These are phyloP conservation scores for Colistium nudipinnis DNA, from an alignment of 2,113 vertebrate genomes.

Conservation along the genomic window DNA sequence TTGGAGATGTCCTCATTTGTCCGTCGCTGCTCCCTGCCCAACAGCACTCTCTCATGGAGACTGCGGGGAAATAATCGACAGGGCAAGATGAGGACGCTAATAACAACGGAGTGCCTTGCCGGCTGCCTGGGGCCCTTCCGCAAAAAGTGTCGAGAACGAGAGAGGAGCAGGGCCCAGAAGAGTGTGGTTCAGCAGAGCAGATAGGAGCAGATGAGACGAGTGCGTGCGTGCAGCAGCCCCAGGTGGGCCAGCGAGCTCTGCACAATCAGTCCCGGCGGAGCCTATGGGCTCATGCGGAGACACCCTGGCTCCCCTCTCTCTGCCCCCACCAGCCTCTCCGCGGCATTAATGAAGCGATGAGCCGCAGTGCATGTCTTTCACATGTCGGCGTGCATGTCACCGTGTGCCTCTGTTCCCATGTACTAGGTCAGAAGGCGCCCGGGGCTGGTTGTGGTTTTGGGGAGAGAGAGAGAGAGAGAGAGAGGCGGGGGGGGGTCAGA, in stretches of 20 bases:
- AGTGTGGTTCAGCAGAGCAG: constrained; percentile 20
- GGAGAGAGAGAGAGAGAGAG: background rate
- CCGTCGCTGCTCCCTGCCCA: constrained; percentile 48
- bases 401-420: constrained; percentile 11
- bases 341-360: constrained; percentile 40
- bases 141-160: constrained; percentile 11
- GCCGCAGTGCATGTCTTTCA: constrained; percentile 30
- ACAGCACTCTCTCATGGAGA: constrained; percentile 69
- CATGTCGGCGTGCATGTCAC: constrained; percentile 2
- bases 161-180: constrained; percentile 21
- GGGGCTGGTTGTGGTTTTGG: constrained; percentile 16
- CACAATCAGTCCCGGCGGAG: constrained; percentile 52
- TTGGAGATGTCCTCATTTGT: constrained; percentile 18
- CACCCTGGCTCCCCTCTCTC: background rate
- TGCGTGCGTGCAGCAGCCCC: constrained; percentile 38
- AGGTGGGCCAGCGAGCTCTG: constrained; percentile 50
- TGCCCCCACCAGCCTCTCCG: constrained; percentile 17
- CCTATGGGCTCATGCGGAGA: constrained; percentile 43
- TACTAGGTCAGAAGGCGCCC: constrained; percentile 48
- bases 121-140: constrained; percentile 37
- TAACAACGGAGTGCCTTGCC: constrained; percentile 34
- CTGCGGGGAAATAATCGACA: constrained; percentile 35
- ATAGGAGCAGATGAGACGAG: constrained; percentile 38
- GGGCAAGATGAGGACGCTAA: constrained; percentile 49
- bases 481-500: background rate